Evolutionary conservation across 2,797 vertebrate genomes (phyloP), one percentile per base, ranked within the genome.

Genomic region (Apogon hyalosoma): DNA sequence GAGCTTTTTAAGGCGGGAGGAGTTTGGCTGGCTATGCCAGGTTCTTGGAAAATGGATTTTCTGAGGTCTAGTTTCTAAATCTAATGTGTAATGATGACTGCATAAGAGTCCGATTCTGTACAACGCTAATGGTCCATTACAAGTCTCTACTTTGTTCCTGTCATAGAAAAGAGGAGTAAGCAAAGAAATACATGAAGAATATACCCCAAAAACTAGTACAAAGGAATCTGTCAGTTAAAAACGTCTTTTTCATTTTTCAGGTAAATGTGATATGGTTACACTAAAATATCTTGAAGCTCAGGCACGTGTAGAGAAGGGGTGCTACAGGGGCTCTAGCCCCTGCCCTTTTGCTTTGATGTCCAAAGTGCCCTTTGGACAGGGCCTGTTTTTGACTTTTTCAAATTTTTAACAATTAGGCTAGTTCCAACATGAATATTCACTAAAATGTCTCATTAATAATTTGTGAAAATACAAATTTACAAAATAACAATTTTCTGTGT

Each of bases 91-190:
- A 83, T 79, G 80, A 86, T 4, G 59, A 42, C 65, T 18, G 62
- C 52, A 24, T 54, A 53, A 60, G 64, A 82, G 75, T 66, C 72
- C 50, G 77, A 83, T 82, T 69, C 70, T 52, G 77, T 73, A 65
- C 76, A 77, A 78, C 69, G 75, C 77, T 82, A 81, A 80, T 81
- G 79, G 80, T 55, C 81, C 75, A 85, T 89, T 85, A 87, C 79
- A 12, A 79, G 19, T 73, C 59, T 24, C 54, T 59, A 47, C 75
- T 80, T 85, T 80, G 2, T 71, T 85, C 86, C 70, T 59, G 55
- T 41, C 49, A 45, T 1, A 79, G 63, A 70, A 53, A 46, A 62
- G 68, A 59, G 24, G 50, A 73, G 62, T 47, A 70, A 79, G n/a
- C 36, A 4, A 18, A 71, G 48, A 9, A 11, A 39, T 52, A 63